phyloP scores from a whole-genome alignment of 2,888 invertebrate genomes.

The Cremastinae sp. region DNA sequence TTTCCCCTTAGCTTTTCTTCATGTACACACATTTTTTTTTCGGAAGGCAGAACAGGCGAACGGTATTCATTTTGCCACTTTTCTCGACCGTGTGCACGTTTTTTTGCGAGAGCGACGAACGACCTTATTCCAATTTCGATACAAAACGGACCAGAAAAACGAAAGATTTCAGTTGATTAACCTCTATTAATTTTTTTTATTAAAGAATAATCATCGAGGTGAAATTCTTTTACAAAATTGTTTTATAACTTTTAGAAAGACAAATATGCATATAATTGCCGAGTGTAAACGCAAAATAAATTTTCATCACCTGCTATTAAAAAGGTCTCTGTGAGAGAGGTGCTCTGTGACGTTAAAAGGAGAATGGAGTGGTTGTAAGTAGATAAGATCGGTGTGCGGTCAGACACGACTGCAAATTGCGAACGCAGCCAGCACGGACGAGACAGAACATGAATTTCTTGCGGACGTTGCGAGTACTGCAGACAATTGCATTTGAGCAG shows the following conservation, averaged over 20 bases:
- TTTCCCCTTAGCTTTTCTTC: slow-evolving; percentile 16
- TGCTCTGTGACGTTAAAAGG: background rate
- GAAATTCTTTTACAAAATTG: no score
- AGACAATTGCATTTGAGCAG: slow-evolving; percentile 39
- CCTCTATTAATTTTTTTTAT: no score
- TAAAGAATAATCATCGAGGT: no score
- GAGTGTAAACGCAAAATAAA: background rate
- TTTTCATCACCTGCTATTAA: background rate
- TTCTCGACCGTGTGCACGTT: no score
- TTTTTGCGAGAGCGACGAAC: background rate
- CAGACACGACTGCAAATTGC: slow-evolving; percentile 35
- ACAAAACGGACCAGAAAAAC: no score
- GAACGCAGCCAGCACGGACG: background rate
- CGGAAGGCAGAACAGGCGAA: background rate
- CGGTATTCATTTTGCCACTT: background rate
- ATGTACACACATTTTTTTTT: background rate
- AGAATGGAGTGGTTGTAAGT: slow-evolving; percentile 25
- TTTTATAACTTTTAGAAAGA: no score
- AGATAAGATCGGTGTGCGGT: slow-evolving; percentile 46
- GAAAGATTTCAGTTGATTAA: slow-evolving; percentile 29
- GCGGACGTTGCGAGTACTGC: slow-evolving; percentile 11
- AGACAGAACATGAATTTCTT: slow-evolving; percentile 14
- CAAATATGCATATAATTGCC: no score
- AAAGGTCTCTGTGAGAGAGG: slow-evolving; percentile 16
- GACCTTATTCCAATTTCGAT: background rate